Percentiles rank a stretch among this genome's conserved stretches.
phyloP scores from a whole-genome alignment of 2,888 invertebrate species.

The Trypoxylon attenuatum region DNA sequence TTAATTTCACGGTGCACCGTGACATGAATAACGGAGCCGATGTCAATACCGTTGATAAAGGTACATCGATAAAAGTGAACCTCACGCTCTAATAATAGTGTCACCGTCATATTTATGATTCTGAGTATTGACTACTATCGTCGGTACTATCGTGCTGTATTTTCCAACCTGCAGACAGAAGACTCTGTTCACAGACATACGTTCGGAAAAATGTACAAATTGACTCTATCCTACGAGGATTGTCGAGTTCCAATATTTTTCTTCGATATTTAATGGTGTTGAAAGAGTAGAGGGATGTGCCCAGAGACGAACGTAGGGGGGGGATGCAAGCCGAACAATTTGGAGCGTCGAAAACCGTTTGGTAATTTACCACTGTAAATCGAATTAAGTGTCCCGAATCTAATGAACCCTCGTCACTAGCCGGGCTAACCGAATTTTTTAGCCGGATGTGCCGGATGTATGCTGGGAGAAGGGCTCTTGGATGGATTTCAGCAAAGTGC shows the following conservation, averaged over 20 bases:
- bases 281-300: too few relatives aligned
- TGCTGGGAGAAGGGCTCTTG: slow-evolving; percentile 7
- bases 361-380: slow-evolving; percentile 29
- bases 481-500: slow-evolving; percentile 20
- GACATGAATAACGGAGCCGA: slow-evolving; percentile 37
- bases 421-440: slow-evolving; percentile 34
- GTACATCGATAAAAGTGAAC: slow-evolving; percentile 39
- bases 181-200: too few relatives aligned
- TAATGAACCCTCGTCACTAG: slow-evolving; percentile 26
- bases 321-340: too few relatives aligned
- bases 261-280: too few relatives aligned
- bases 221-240: too few relatives aligned
- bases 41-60: slow-evolving; percentile 40
- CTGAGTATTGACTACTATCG: too few relatives aligned
- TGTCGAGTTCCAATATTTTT: too few relatives aligned
- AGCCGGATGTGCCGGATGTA: slow-evolving; percentile 1
- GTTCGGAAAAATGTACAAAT: too few relatives aligned
- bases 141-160: too few relatives aligned
- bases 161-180: too few relatives aligned
- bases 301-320: not conserved
- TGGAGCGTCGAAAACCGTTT: slow-evolving; percentile 26
- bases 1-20: slow-evolving; percentile 34
- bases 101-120: too few relatives aligned
- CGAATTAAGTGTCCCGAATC: slow-evolving; percentile 32
- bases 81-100: slow-evolving; percentile 40